phyloP scores from a whole-genome alignment of 2,113 vertebrate species.

The Xiphias gladius region DNA sequence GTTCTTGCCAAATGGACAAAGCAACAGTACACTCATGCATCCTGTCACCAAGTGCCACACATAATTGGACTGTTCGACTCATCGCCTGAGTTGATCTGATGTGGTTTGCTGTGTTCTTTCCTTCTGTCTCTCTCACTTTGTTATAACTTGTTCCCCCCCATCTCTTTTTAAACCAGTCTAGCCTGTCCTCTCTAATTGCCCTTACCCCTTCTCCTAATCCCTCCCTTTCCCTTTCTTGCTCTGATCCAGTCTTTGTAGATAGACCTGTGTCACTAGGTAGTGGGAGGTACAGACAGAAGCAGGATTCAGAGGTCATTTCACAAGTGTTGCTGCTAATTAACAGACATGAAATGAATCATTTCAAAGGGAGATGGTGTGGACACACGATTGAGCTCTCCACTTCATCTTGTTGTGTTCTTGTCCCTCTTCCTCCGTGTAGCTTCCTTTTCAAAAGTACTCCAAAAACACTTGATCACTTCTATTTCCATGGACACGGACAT shows the following conservation, averaged over 20 bases:
- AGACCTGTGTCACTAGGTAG: conserved; percentile 56
- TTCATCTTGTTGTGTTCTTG: conserved; percentile 51
- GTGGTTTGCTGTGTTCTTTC: conserved; percentile 47
- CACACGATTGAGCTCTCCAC: conserved; percentile 50
- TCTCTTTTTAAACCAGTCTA: conserved; percentile 49
- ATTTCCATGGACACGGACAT: conserved; percentile 69
- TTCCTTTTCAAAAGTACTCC: conserved; percentile 58
- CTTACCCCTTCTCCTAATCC: conserved; percentile 55
- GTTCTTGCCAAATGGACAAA: conserved; percentile 62
- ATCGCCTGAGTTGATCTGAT: conserved; percentile 36
- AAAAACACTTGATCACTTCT: conserved; percentile 70
- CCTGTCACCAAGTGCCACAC: conserved; percentile 53
- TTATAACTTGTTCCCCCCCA: conserved; percentile 48
- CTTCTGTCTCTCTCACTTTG: conserved; percentile 38
- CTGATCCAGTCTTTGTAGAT: conserved; percentile 30
- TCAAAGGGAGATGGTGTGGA: conserved; percentile 68
- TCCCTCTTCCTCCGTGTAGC: conserved; percentile 13
- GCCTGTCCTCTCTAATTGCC: conserved; percentile 43
- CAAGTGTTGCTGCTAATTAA: conserved; percentile 80
- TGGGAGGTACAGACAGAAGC: conserved; percentile 49
- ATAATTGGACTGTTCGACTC: conserved; percentile 62
- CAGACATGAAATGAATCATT: conserved; percentile 67
- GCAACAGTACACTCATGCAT: conserved; percentile 61
- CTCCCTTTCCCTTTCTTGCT: conserved; percentile 38
- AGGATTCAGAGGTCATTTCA: conserved; percentile 76